These are phyloP conservation scores for Himalopsyche japonica DNA, from an alignment of 2,888 invertebrate genomes.

Conservation along the genomic window DNA sequence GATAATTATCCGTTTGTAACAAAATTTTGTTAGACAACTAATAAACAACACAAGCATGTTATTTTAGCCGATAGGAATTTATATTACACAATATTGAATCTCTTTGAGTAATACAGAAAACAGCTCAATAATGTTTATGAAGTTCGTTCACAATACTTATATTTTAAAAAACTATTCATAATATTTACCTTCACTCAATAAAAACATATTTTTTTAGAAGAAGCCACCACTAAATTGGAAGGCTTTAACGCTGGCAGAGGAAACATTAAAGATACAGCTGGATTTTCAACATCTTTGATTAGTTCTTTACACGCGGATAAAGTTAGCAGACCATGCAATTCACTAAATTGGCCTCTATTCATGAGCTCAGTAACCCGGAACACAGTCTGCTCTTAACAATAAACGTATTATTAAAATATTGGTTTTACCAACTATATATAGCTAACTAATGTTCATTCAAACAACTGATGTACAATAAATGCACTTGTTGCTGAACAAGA, in stretches of 20 bases:
- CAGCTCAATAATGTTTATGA: too few species aligned
- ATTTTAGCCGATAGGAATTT: too few species aligned
- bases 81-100: too few species aligned
- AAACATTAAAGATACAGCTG: slow-evolving; percentile 53
- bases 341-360: slow-evolving; percentile 50
- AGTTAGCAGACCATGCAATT: slow-evolving; percentile 54
- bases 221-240: slow-evolving; percentile 53
- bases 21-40: too few species aligned
- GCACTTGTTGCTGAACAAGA: background rate
- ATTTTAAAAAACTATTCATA: too few species aligned
- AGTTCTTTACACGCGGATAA: slow-evolving; percentile 53
- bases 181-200: too few species aligned
- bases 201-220: too few species aligned
- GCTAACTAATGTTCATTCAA: background rate
- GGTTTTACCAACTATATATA: background rate
- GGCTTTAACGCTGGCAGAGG: slow-evolving; percentile 49
- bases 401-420: background rate
- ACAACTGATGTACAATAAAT: background rate
- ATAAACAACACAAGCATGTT: too few species aligned
- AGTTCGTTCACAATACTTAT: too few species aligned
- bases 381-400: slow-evolving; percentile 49
- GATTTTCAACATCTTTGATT: slow-evolving; percentile 53
- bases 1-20: too few species aligned
- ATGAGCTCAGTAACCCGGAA: slow-evolving; percentile 54
- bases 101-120: too few species aligned